A percentile compares a stretch with the other conserved stretches of the same genome.
Conservation (phyloP, 2,797 vertebrate genomes). For the Delichon dasypus region DNA sequence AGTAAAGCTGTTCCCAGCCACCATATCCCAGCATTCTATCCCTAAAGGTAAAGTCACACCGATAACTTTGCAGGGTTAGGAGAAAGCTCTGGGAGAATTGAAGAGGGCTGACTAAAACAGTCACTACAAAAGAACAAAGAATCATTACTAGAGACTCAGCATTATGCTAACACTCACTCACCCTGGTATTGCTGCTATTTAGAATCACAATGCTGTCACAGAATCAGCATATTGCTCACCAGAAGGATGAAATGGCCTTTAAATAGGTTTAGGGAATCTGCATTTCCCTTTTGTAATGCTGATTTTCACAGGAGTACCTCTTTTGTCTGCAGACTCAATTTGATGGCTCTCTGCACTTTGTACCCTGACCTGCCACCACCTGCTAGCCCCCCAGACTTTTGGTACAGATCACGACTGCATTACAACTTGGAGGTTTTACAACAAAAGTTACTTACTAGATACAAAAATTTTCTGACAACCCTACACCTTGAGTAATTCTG, state of each 20-base stretch:
- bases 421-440: not conserved
- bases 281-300: slow-evolving; percentile 10
- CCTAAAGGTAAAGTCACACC: not conserved
- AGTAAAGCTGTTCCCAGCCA: not conserved
- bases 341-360: not conserved
- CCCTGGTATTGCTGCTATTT: not conserved
- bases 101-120: not conserved
- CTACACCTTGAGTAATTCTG: not conserved
- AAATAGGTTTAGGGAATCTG: not conserved
- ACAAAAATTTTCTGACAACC: not conserved
- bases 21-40: not conserved
- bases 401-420: not conserved
- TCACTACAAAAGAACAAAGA: not conserved
- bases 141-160: not conserved
- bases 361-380: not conserved
- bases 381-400: not conserved
- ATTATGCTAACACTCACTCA: not conserved
- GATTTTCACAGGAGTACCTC: not conserved
- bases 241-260: not conserved
- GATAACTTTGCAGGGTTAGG: not conserved
- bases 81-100: not conserved
- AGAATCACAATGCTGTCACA: not conserved
- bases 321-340: not conserved
- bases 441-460: not conserved
- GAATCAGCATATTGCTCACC: not conserved